phyloP scores from a whole-genome alignment of 2,113 vertebrate species.

The Pongo pygmaeus region DNA sequence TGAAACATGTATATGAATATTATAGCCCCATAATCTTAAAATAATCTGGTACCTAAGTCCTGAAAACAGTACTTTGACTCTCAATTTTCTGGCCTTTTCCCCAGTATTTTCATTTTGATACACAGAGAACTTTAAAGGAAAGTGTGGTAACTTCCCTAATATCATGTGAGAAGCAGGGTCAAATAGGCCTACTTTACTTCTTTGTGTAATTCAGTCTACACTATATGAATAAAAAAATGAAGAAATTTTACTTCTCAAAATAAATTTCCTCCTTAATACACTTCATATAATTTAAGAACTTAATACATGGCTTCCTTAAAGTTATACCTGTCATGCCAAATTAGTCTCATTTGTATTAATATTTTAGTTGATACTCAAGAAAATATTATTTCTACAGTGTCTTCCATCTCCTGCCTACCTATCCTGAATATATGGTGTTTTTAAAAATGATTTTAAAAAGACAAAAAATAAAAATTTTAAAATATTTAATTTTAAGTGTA shows the following conservation, averaged over 20 bases:
- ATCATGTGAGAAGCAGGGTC: background rate
- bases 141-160: background rate
- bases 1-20: background rate
- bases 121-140: background rate
- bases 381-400: background rate
- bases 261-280: constrained; percentile 5
- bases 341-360: background rate
- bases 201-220: background rate
- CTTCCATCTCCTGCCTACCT: background rate
- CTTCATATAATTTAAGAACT: background rate
- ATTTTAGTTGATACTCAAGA: background rate
- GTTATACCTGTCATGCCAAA: background rate
- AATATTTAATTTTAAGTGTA: background rate
- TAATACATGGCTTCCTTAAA: background rate
- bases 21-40: background rate
- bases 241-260: background rate
- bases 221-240: background rate
- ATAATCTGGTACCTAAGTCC: background rate
- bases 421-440: background rate
- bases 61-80: background rate
- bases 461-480: background rate
- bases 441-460: background rate
- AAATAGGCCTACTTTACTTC: background rate
- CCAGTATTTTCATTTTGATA: background rate
- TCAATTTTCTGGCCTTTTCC: background rate